Evolutionary conservation across 2,888 invertebrate species (phyloP).

Genomic region (Spisula subtruncata): DNA sequence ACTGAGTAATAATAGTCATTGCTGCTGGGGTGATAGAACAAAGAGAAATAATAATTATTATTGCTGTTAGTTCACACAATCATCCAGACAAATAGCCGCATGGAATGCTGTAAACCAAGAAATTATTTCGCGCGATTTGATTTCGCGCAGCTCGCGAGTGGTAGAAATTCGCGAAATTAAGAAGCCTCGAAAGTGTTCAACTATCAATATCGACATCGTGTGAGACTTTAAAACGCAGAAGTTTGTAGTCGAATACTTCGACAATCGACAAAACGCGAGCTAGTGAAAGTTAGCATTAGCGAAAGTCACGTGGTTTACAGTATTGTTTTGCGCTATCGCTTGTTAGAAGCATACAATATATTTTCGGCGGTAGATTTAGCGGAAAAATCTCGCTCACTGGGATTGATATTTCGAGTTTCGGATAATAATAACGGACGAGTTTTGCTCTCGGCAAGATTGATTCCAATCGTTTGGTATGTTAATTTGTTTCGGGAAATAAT

Average conservation of each 20-base stretch:
- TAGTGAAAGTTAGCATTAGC: no score
- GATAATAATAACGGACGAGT: neutral
- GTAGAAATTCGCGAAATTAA: no score
- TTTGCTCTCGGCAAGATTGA: neutral
- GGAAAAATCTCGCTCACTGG: neutral
- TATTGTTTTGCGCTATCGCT: neutral
- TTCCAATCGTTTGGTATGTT: neutral
- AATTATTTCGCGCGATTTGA: no score
- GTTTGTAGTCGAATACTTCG: no score
- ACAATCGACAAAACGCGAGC: no score
- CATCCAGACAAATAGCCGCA: neutral
- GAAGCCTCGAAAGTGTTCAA: no score
- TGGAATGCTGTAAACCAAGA: no score
- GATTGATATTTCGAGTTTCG: constrained; percentile 6
- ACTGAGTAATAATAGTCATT: neutral
- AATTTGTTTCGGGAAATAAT: neutral
- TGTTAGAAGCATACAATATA: neutral
- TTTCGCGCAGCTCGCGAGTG: no score
- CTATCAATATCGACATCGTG: no score
- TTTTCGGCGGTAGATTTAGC: neutral
- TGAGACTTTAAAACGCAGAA: no score
- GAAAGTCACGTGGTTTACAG: no score
- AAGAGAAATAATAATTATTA: neutral
- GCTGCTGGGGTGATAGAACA: neutral
- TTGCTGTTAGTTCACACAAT: neutral